Percentiles rank a stretch among this genome's conserved stretches.
Conservation (phyloP, 2,113 vertebrate species). For the Cygnus atratus region DNA sequence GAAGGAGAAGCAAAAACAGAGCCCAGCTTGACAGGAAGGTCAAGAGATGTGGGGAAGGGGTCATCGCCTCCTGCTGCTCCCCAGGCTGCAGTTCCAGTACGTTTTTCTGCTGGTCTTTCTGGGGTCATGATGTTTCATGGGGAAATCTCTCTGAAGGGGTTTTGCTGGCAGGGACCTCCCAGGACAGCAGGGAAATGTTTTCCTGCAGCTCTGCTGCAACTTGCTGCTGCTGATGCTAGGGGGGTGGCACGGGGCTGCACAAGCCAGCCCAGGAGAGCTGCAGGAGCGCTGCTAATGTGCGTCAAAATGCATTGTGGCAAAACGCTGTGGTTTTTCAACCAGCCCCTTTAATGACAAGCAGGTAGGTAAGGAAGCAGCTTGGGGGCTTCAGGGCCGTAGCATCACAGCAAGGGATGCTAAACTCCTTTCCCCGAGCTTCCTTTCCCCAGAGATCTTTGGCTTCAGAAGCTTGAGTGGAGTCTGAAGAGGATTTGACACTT, state of each 20-base stretch:
- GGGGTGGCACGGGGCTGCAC: neutral
- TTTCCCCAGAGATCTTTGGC: neutral
- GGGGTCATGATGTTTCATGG: neutral
- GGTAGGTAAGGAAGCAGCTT: neutral
- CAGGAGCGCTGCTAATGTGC: neutral
- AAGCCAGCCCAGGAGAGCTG: neutral
- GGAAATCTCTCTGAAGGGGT: neutral
- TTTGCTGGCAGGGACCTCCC: neutral
- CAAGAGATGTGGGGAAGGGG: neutral
- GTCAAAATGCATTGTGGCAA: neutral
- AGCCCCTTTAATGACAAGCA: neutral
- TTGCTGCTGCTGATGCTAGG: neutral
- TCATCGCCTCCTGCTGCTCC: neutral
- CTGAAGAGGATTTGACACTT: neutral
- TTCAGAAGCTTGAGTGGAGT: neutral
- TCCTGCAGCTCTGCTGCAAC: neutral
- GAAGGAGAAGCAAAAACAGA: neutral
- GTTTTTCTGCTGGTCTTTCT: neutral
- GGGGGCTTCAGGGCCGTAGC: neutral
- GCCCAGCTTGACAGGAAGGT: neutral
- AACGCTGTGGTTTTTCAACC: neutral
- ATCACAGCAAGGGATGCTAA: neutral
- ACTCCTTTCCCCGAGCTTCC: neutral
- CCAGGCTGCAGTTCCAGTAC: neutral
- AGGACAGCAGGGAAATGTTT: neutral